phyloP scores from a whole-genome alignment of 2,888 invertebrate genomes.

The Nephrotoma appendiculata region DNA sequence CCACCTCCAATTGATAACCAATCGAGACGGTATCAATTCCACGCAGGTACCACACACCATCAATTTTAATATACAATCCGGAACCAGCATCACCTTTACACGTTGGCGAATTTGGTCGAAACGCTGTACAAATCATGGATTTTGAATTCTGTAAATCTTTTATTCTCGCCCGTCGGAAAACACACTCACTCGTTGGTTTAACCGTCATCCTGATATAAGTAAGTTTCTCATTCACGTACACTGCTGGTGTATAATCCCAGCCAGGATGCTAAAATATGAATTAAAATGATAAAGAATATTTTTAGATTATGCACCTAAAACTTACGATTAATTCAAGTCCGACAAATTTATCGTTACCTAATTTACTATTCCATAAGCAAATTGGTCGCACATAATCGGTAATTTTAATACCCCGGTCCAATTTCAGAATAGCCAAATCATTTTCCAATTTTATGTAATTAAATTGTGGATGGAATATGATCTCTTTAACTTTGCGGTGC shows the following conservation, averaged over 20 bases:
- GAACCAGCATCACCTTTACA: constrained; percentile 34
- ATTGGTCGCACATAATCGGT: constrained; percentile 31
- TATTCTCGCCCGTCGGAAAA: constrained; percentile 22
- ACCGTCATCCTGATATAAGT: constrained; percentile 44
- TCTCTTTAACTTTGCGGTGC: constrained; percentile 17
- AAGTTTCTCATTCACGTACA: constrained; percentile 40
- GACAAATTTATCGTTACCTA: constrained; percentile 32
- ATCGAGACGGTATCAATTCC: constrained; percentile 45
- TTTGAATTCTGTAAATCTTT: background rate
- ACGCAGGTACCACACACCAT: constrained; percentile 30
- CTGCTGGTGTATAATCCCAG: constrained; percentile 14
- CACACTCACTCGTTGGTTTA: constrained; percentile 42
- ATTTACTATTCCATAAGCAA: constrained; percentile 30
- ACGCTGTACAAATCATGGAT: background rate
- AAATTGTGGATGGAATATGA: constrained; percentile 8
- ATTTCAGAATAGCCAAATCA: constrained; percentile 27
- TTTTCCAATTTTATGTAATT: constrained; percentile 12
- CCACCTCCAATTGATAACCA: constrained; percentile 39
- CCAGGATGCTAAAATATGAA: constrained; percentile 1
- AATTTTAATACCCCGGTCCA: constrained; percentile 23
- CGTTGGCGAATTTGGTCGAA: constrained; percentile 13
- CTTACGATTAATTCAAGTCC: constrained; percentile 38
- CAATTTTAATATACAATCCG: constrained; percentile 31
- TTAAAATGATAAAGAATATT: constrained; percentile 6
- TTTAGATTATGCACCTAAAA: constrained; percentile 5